Evolutionary conservation across 2,797 vertebrate genomes (phyloP), one percentile per base, ranked within the genome.

Genomic region (Chelon labrosus): DNA sequence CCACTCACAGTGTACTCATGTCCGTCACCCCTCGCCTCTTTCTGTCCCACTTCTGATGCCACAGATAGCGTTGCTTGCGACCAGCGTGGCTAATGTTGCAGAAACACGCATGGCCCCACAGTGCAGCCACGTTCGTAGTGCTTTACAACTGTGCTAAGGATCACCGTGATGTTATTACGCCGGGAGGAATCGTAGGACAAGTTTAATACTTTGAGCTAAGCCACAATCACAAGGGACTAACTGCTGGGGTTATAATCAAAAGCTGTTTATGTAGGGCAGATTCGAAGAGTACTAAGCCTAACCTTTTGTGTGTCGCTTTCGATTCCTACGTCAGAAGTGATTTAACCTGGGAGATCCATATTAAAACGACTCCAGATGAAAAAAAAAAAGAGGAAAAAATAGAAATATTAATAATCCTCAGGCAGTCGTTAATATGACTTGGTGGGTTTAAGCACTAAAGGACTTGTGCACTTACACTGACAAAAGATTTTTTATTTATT

Each of bases 241-340:
- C 81, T 88, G 80, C 86, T 87, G 73, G 83, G 81, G 85, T 92
- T 85, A 90, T 90, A 93, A 93, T 93, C 90, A 91, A 93, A 94
- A 91, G 91, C 90, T 90, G 90, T 92, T 91, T 91, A 90, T 93
- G 83, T 93, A 89, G 86, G 91, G 89, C 88, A 91, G 85, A 93
- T 92, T 85, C 85, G 83, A 91, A 84, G 81, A 90, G 87, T 79
- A 77, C 91, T 89, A 89, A 93, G 91, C 83, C 86, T 91, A 90
- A 93, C 89, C 92, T 95, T 92, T 93, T 93, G 87, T 92, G 85
- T 88, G 86, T 91, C 60, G 77, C 91, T 89, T 90, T 88, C 85
- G 74, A 82, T 86, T 85, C 77, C 52, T 77, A 82, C 88, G 85
- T 91, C 70, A 61, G 79, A 90, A 88, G 84, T 85, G 88, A 91